These are phyloP conservation scores for Palythoa heliodiscus DNA, from an alignment of 92 coral and sea anemone genomes.

Conservation along the genomic window DNA sequence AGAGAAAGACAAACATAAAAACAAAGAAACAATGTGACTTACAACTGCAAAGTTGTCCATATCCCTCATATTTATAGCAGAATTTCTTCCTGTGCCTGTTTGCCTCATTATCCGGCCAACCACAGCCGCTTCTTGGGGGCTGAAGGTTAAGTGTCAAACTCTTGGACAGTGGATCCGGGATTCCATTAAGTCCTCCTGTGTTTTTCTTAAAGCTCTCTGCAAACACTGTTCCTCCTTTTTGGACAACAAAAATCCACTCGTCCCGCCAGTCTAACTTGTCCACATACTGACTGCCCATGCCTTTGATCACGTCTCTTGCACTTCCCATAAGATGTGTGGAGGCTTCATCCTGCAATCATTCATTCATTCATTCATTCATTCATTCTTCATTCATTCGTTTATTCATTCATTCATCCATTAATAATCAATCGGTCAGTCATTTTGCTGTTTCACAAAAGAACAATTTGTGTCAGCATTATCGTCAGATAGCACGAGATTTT, in stretches of 20 bases:
- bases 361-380: background rate
- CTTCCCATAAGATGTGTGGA: slow-evolving; percentile 47
- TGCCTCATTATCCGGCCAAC: slow-evolving; percentile 59
- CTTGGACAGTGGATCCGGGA: slow-evolving; percentile 59
- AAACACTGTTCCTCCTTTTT: slow-evolving; percentile 53
- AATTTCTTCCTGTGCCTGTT: slow-evolving; percentile 67
- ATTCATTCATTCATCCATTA: background rate
- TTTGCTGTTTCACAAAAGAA: background rate
- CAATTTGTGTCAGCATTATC: background rate
- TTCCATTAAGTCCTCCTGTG: slow-evolving; percentile 19
- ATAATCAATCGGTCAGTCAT: background rate
- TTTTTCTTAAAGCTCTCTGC: slow-evolving; percentile 68
- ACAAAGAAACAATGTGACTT: slow-evolving; percentile 34
- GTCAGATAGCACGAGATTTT: background rate
- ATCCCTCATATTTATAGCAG: slow-evolving; percentile 74
- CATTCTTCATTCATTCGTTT: background rate
- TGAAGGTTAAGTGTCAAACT: slow-evolving; percentile 51
- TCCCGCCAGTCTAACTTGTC: slow-evolving; percentile 67
- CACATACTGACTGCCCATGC: slow-evolving; percentile 69
- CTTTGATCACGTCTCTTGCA: slow-evolving; percentile 56
- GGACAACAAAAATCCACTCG: slow-evolving; percentile 80
- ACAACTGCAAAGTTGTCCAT: slow-evolving; percentile 74
- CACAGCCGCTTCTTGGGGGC: slow-evolving; percentile 42
- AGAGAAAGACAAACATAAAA: background rate
- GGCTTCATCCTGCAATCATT: slow-evolving; percentile 67